Evolutionary conservation across 2,888 invertebrate genomes (phyloP), one percentile per base, ranked within the genome.

Genomic region (Protonemura montana): DNA sequence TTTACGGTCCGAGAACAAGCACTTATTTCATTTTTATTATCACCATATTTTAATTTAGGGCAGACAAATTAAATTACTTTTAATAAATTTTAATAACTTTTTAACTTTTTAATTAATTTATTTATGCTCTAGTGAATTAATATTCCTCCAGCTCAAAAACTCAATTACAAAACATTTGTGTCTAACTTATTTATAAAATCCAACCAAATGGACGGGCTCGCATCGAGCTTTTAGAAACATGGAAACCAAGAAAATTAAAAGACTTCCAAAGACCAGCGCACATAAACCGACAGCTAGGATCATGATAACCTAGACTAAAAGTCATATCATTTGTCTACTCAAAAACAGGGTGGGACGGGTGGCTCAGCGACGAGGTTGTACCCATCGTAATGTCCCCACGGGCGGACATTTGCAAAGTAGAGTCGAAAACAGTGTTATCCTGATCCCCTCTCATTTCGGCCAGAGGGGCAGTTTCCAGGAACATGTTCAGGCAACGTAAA

Each of bases 101-200:
- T 16, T 21, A 59, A 59, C 59, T 59, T 59, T 59, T 59, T 21
- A 59, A 59, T 59, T 59, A 59, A 59, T 59, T 59, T 21, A 59
- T 59, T 59, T 59, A 59, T 59, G 59, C 13, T 59, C 59, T 59
- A 21, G 59, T 59, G 59, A 21, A 59, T 59, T 59, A 3, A 59
- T 59, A 59, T 59, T 21, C 59, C n/a, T n/a, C 21, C 59, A 21
- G 21, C 59, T 59, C 59, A 59, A 59, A 59, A 59, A 59, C 59
- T 59, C 59, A 59, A 59, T 59, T 59, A 59, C 59, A 59, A 59
- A 59, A 59, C 59, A 13, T 59, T 59, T 59, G 59, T 59, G 35
- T 59, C 59, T 21, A 59, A 59, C 59, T 59, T 59, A 10, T 10
- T 59, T 21, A 59, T 10, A 59, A 1, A 13, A 59, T 3, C 3